Evolutionary conservation across 1,140 invertebrate genomes (phyloP), one percentile per base, ranked within the genome.

Genomic region (Geopemphigus sp.): DNA sequence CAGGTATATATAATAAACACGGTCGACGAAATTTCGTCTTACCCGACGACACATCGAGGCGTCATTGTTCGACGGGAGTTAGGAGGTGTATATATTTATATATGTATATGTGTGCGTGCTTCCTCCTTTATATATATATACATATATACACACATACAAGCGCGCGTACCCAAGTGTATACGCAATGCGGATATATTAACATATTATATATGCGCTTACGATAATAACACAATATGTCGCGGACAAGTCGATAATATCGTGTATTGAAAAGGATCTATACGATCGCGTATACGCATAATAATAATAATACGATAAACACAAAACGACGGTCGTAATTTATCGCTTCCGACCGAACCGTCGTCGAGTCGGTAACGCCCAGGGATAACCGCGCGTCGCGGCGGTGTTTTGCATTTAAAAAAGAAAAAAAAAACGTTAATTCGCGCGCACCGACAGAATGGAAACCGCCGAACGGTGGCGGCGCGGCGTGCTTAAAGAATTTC

Each of bases 241-340:
- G 32, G 63, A 66, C 19, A 39, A 66, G 64, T 66, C 64, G 64
- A 66, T 66, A 66, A 39, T 66, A 66, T 66, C 10, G 19, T 10
- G 53, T 54, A 39, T 19, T 64, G 59, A 63, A 63, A 29, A 29
- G 59, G 59, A 53, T 53, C 10, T 54, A 15, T 54, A 54, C n/a
- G 11, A n/a, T 39, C 12, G 12, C 64, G 64, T 14, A 47, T 45
- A 22, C 39, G n/a, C 64, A 14, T 45, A 45, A 66, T 22, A 22
- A 66, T 32, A 29, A n/a, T 29, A 29, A 61, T 39, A 39, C 32
- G 29, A 66, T 66, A 39, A n/a, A 45, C 22, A 14, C 29, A 14
- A 66, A 17, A 22, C 5, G 54, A 56, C 14, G 63, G n/a, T 47
- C 19, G n/a, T 45, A 22, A 66, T 66, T 66, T 66, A 66, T 66